Evolutionary conservation across 92 coral and sea anemone species (phyloP), one percentile per base, ranked within the genome.

Genomic region (Porites cylindrica): DNA sequence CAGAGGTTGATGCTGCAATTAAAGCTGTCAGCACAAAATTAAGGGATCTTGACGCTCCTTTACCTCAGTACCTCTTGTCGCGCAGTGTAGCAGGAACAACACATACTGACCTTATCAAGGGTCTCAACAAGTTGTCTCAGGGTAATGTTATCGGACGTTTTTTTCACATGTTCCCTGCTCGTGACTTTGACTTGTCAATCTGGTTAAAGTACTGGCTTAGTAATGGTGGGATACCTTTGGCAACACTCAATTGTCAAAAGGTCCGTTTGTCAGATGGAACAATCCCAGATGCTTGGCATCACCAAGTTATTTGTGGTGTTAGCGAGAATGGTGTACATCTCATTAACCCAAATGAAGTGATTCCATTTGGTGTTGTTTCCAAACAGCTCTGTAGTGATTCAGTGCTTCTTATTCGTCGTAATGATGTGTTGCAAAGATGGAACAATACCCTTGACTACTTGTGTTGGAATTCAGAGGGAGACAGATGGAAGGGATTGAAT

Each of bases 201-300:
- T 94, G 97, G 97, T 88, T 94, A 26, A 94, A 76, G 83, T 83
- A 77, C 67, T 94, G 97, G 97, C 80, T 94, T 18, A 24, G 52
- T 24, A 85, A 76, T 66, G 95, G 95, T 73, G 91, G 85, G 10
- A 82, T 94, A 54, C 97, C 97, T 43, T 47, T 94, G 61, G 92
- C 91, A 60, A 90, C 97, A 7, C 52, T 94, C 2, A 94, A 94
- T 51, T 83, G 94, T 51, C 97, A 94, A 58, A 89, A 90, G 69
- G 76, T 94, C 1, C 67, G 63, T 11, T 76, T 92, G 4, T 52
- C 68, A 11, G 90, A 92, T 76, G 97, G 97, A 21, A 84, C 77
- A 29, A 87, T 94, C 14, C 95, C 95, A 21, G 97, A 94, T 72
- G 97, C 97, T 1, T 94, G 97, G 97, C 97, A 94, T 84, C 95